Base-by-base conservation (phyloP, 2,888 invertebrate species). In the Hirtodrosophila confusa region DNA sequence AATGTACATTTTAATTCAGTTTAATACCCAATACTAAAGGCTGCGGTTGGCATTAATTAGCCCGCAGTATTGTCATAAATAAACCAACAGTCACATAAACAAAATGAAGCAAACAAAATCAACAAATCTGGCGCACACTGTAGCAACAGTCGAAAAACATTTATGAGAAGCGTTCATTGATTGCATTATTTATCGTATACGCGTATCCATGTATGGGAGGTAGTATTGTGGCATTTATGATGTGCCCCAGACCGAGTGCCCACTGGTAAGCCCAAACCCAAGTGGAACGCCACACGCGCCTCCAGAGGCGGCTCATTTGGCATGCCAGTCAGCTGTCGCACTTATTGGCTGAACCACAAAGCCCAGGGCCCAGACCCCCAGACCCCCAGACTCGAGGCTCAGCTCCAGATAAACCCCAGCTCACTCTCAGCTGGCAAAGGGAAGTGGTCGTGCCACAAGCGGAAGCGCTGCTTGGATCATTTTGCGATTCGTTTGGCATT, bases 241-340 rank as follows among this genome's bases (percentile, higher is more conserved):
- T 41, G 45, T 50, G 62, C 41, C 50, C 11, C 45, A 49, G 65
- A 56, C 37, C 55, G 37, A 43, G 55, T 24, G 24, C 24, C 11
- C 12, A 17, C 17, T 17, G 17, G 17, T 17, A 12, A 33, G 33
- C 49, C 49, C 35, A 4, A 41, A 4, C 35, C 47, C 11, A 11
- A 45, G 27, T 41, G 60, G 12, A 31, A 62, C 65, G 60, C 70
- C 55, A 39, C 74, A 63, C 64, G 78, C 69, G 69, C 53, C 69
- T 65, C 61, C 47, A 39, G 51, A 33, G 48, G 39, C 61, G 45
- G 24, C 75, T 80, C 80, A 80, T 80, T 82, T 86, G 69, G 84
- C 66, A 82, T 82, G 86, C 84, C 78, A 80, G 80, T 83, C 80
- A 86, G 80, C 57, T 67, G 62, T 47, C 72, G 64, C 65, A 62